Evolutionary conservation across 2,113 vertebrate genomes (phyloP), one percentile per base, ranked within the genome.

Genomic region (Egretta garzetta): DNA sequence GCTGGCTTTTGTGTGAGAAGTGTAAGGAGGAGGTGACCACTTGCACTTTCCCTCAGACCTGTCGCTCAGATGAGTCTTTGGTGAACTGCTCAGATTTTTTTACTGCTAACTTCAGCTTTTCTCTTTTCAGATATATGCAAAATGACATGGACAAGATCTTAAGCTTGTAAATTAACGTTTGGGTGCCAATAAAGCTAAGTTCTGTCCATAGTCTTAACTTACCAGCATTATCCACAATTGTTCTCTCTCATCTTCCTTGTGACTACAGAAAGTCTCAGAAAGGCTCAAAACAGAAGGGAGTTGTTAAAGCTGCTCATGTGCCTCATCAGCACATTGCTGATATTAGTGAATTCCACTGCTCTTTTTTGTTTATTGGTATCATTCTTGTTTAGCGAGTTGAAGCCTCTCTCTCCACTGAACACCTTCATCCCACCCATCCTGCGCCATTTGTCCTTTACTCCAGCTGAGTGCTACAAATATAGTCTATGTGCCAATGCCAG

Each of bases 21-120:
- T 32, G 14, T 43, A n/a, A 75, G 0, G 0, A 28, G 12, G 32
- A 41, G 17, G 8, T 45, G 8, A 30, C 47, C 0, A 1, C 5
- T 68, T 75, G 33, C 52, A 33, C 7, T n/a, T 8, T 86, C 21
- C 30, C 33, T 79, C 43, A 12, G 26, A 72, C 9, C 10, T 52
- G 33, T 52, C 5, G 3, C 30, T 93, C 56, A 68, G 28, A 28
- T 28, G 24, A 56, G 9, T 12, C 33, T 80, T 66, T 74, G 35
- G 56, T 58, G 30, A 91, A 67, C 5, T 22, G 17, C 23, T 87
- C 39, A 23, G 35, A 89, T 70, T 8, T n/a, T 92, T 83, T 71
- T 62, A 56, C 24, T 27, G 26, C 7, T n/a, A 79, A 49, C 9
- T 66, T 77, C 24, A 77, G 7, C 10, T 79, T 86, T 90, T 53